phyloP scores from a whole-genome alignment of 2,797 vertebrate species.

The Myoxocephalus aenaeus region DNA sequence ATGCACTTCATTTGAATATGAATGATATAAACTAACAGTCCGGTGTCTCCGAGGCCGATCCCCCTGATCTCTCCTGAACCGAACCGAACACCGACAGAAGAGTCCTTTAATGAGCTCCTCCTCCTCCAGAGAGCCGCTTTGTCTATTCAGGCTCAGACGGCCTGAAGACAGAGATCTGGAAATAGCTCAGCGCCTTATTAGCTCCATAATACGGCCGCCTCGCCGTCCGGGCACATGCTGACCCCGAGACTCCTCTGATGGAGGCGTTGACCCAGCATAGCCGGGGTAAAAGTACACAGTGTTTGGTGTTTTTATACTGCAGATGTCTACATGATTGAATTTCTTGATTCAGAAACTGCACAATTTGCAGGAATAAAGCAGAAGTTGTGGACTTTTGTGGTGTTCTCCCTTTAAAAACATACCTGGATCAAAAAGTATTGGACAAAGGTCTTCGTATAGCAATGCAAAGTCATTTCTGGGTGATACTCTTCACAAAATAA shows the following conservation, averaged over 20 bases:
- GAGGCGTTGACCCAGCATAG: not conserved
- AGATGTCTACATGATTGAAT: not conserved
- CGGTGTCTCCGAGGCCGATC: too few relatives aligned
- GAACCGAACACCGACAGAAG: slow-evolving; percentile 36
- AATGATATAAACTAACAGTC: not conserved
- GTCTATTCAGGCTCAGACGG: slow-evolving; percentile 37
- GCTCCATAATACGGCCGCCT: slow-evolving; percentile 58
- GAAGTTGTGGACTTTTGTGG: not conserved
- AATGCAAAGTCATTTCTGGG: not conserved
- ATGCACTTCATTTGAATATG: not conserved
- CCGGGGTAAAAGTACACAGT: not conserved
- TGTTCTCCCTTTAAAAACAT: not conserved
- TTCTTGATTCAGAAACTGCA: not conserved
- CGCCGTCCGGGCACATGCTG: slow-evolving; percentile 64
- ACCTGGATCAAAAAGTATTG: not conserved
- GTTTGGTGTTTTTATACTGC: not conserved
- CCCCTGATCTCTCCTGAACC: slow-evolving; percentile 19
- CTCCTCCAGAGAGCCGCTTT: slow-evolving; percentile 31
- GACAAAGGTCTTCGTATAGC: not conserved
- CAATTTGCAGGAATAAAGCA: too few relatives aligned
- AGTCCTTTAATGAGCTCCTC: slow-evolving; percentile 23
- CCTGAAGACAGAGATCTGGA: slow-evolving; percentile 62
- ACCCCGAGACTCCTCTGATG: slow-evolving; percentile 47
- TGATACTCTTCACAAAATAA: not conserved
- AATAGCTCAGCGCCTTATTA: slow-evolving; percentile 65